Evolutionary conservation across 2,888 invertebrate genomes (phyloP), one percentile per base, ranked within the genome.

Genomic region (Mythimna ferrago): DNA sequence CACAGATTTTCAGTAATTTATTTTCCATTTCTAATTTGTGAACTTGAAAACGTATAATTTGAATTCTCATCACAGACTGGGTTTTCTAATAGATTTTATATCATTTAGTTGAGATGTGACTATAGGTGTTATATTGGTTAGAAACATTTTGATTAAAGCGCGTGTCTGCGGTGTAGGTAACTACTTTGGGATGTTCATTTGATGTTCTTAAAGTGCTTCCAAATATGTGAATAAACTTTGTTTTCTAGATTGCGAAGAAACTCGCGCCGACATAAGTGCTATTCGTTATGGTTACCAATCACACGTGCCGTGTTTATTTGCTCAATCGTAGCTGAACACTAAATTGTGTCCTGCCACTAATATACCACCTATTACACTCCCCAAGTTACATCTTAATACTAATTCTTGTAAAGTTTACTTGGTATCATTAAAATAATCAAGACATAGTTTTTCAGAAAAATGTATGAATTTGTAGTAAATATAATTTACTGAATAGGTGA

Each of bases 71-170:
- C 62, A 80, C 60, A 81, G 71, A 73, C 70, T 78, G 67, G 64
- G 70, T 73, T 62, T 81, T 74, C 61, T 73, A 76, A 72, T 78
- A 83, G 57, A 78, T 77, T 72, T 83, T 81, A 67, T 78, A 81
- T 64, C 53, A 56, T 76, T 76, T 76, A 76, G 71, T 77, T 83
- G 73, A 77, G 41, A 66, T 77, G 77, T 79, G 84, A 73, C 69
- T 67, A 71, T 93, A 93, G 92, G 92, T 93, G 93, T 92, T 93
- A 92, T 92, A 92, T 93, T 92, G 89, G 93, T 87, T 85, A 79
- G 78, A 80, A 76, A 83, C 67, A 64, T 80, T 70, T 83, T 58
- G 44, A 69, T 66, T 38, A 65, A 65, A 71, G 67, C 41, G 66
- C 57, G 64, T 70, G 53, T 73, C 51, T 73, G 60, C 57, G 64